Percentiles rank a stretch among this genome's conserved stretches.
These are phyloP conservation scores for Vanacampus margaritifer DNA, from an alignment of 2,113 vertebrate species.

Conservation along the genomic window DNA sequence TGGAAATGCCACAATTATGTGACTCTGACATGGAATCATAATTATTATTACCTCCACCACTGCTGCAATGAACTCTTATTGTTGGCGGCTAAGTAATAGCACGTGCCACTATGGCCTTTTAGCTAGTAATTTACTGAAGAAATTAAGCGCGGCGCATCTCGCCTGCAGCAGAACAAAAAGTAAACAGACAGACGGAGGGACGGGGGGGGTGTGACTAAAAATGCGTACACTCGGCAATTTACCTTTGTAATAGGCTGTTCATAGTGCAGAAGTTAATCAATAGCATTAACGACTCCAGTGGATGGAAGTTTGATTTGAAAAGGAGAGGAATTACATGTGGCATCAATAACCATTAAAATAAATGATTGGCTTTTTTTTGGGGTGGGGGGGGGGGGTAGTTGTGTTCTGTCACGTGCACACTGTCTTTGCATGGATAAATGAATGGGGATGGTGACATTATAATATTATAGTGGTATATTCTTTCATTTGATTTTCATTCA, in stretches of 20 bases:
- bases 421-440: background rate
- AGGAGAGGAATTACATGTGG: conserved; percentile 42
- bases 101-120: conserved; percentile 3
- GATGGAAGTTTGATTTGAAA: conserved; percentile 47
- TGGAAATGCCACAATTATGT: background rate
- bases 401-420: background rate
- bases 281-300: conserved; percentile 34
- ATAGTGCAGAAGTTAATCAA: conserved; percentile 41
- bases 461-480: background rate
- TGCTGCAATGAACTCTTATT: background rate
- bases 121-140: conserved; percentile 3
- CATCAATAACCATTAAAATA: conserved; percentile 54
- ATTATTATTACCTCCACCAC: background rate
- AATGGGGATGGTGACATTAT: background rate
- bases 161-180: conserved; percentile 1
- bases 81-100: background rate
- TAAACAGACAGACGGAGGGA: conserved; percentile 11
- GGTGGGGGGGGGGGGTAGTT: too few relatives aligned
- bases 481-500: background rate
- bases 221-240: conserved; percentile 42
- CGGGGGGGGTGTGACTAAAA: conserved; percentile 45
- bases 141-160: background rate
- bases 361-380: conserved; percentile 26
- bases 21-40: background rate
- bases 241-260: conserved; percentile 44